A percentile compares a stretch with the other conserved stretches of the same genome.
Conservation (phyloP, 2,797 vertebrate species). For the Pantherophis vulpinus region DNA sequence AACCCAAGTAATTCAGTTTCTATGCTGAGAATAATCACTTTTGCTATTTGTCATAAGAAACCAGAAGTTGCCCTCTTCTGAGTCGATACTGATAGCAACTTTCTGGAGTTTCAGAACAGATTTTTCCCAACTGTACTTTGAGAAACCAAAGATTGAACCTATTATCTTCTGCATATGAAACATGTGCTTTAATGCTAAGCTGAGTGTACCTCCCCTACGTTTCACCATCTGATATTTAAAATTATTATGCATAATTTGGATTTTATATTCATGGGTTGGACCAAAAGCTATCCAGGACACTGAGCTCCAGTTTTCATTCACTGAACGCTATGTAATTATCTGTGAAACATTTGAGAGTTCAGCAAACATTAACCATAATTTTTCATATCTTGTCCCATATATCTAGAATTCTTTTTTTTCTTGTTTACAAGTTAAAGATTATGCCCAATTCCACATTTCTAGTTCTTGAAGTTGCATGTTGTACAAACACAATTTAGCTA, state of each 20-base stretch:
- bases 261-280: not conserved
- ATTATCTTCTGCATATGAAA: not conserved
- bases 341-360: not conserved
- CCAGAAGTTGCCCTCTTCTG: not conserved
- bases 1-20: not conserved
- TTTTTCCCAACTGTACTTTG: not conserved
- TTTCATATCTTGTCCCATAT: not conserved
- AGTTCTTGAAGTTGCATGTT: not conserved
- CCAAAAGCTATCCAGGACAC: not conserved
- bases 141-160: not conserved
- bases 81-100: not conserved
- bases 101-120: not conserved
- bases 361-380: not conserved
- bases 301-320: not conserved
- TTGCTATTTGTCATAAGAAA: not conserved
- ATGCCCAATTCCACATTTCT: not conserved
- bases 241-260: not conserved
- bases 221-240: not conserved
- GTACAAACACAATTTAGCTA: not conserved
- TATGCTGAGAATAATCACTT: not conserved
- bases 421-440: not conserved
- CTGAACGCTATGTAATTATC: not conserved
- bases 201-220: not conserved
- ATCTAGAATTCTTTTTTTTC: not conserved
- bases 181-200: not conserved